Evolutionary conservation across 2,888 invertebrate species (phyloP).

Genomic region (Caenorhabditis doughertyi): DNA sequence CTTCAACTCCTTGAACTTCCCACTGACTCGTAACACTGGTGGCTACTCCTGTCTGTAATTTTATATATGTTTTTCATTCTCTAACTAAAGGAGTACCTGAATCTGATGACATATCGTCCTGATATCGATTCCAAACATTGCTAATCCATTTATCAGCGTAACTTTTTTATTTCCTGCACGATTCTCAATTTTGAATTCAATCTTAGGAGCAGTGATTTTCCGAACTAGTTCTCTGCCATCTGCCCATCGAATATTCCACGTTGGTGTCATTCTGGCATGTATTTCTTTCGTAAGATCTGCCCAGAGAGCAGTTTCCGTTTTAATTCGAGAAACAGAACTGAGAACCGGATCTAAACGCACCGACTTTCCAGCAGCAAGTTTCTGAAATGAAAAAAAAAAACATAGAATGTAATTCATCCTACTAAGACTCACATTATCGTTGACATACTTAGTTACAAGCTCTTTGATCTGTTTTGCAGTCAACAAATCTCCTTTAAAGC

Average conservation of each 20-base stretch:
- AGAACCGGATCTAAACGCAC: constrained; percentile 70
- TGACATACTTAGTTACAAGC: constrained; percentile 71
- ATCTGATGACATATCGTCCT: constrained; percentile 79
- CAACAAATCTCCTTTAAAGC: constrained; percentile 74
- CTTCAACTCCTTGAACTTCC: constrained; percentile 86
- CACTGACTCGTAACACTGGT: constrained; percentile 90
- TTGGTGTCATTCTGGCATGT: constrained; percentile 75
- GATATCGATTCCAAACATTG: constrained; percentile 90
- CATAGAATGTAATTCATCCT: background rate
- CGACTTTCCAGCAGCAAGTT: constrained; percentile 62
- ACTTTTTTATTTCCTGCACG: constrained; percentile 85
- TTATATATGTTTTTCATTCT: background rate
- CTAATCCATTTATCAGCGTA: constrained; percentile 92
- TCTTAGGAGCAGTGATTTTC: constrained; percentile 67
- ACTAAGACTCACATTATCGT: constrained; percentile 63
- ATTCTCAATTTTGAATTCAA: constrained; percentile 73
- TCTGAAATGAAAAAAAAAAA: constrained; percentile 49
- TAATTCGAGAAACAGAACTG: constrained; percentile 48
- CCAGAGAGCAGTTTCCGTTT: constrained; percentile 66
- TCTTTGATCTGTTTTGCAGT: constrained; percentile 63
- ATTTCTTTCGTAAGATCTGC: constrained; percentile 70
- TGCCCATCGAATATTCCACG: constrained; percentile 70
- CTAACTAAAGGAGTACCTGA: constrained; percentile 43
- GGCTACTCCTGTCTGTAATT: constrained; percentile 90
- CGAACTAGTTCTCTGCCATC: constrained; percentile 75